Evolutionary conservation across 23 tunicate species (phyloP).

Genomic region (Clavelina lepadiformis): DNA sequence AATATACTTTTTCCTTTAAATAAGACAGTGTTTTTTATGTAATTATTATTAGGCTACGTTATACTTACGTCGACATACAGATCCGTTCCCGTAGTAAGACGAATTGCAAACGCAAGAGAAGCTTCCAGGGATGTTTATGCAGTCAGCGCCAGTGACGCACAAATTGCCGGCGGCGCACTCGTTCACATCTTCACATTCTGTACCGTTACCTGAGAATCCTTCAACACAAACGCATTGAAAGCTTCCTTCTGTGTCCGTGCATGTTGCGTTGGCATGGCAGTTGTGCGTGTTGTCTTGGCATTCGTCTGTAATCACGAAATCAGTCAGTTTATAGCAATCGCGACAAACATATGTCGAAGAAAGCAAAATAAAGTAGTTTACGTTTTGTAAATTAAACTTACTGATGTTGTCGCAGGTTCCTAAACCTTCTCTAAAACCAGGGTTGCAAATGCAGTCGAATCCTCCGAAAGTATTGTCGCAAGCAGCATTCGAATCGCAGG

Average conservation of each 20-base stretch:
- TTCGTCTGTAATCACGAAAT: conserved; percentile 11
- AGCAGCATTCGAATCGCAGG: conserved; percentile 11
- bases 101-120: neutral
- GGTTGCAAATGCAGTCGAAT: conserved; percentile 8
- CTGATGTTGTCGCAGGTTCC: too few species aligned
- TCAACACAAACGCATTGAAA: conserved; percentile 5
- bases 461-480: conserved; percentile 20
- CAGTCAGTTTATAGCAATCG: too few species aligned
- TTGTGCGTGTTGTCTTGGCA: neutral
- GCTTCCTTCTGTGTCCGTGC: conserved; percentile 7
- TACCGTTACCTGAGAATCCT: conserved; percentile 25
- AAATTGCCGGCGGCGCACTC: conserved; percentile 1
- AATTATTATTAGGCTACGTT: too few species aligned
- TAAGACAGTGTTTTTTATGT: too few species aligned
- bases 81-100: conserved; percentile 21
- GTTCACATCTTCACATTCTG: conserved; percentile 10
- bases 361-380: too few species aligned
- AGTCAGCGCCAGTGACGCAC: conserved; percentile 7
- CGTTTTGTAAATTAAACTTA: too few species aligned
- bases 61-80: too few species aligned
- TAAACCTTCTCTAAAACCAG: conserved; percentile 7
- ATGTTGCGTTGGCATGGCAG: conserved; percentile 6
- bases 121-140: conserved; percentile 8
- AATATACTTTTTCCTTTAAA: too few species aligned
- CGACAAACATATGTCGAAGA: too few species aligned